Evolutionary conservation across 2,888 invertebrate species (phyloP), one percentile per base, ranked within the genome.

Genomic region (Bibio marci): DNA sequence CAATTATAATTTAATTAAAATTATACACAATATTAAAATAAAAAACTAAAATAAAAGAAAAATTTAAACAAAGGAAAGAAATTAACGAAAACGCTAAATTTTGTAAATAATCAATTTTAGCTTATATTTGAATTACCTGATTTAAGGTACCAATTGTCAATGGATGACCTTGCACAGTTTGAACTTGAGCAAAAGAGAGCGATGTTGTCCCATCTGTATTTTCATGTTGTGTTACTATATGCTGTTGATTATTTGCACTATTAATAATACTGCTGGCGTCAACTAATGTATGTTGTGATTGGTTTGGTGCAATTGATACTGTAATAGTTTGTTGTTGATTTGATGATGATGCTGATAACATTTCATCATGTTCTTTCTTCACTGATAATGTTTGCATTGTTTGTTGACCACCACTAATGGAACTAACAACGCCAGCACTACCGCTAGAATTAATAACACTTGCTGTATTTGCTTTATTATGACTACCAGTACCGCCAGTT

Each of bases 161-260:
- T 49, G 60, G 62, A 51, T 62, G 62, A 38, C 62, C 61, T 47
- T 58, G 62, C 49, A 62, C 46, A 35, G 61, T 60, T 51, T 62
- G 62, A 42, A 62, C 62, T 48, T 61, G 62, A 22, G 62, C 60
- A 44, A 62, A 60, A 2, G 62, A 62, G 34, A 62, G 42, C 15
- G 62, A 59, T 32, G 60, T 52, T 22, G 60, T 59, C 28, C 59
- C 58, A 44, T 62, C 62, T 11, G 60, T 58, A 42, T 62, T 60
- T 45, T 62, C 61, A 5, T 58, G 52, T 46, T 61, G 60, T 19
- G 62, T 59, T 26, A 62, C 59, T 41, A 62, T 52, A 44, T 59
- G 59, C 36, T 50, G 51, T 35, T 50, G 52, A 14, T 47, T 45
- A 36, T 45, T 44, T 12, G 41, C 45, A 12, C 46, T 45, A 31